A percentile compares a stretch with the other conserved stretches of the same genome.
Conservation (phyloP, 2,888 invertebrate genomes). For the Sesia bembeciformis region DNA sequence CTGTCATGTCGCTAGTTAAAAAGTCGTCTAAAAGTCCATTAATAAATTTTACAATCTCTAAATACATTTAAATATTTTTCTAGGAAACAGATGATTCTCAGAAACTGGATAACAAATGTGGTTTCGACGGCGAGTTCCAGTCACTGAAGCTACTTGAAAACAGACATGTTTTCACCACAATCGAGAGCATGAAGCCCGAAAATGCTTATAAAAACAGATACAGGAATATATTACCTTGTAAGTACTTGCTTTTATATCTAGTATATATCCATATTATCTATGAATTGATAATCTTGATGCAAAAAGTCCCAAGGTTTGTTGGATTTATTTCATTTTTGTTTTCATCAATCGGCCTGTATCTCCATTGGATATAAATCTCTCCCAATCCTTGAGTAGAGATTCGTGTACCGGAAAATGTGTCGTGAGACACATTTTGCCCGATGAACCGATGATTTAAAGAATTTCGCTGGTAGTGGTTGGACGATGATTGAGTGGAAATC, state of each 20-base stretch:
- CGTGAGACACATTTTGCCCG: too few species aligned
- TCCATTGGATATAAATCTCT: too few species aligned
- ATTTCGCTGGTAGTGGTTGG: too few species aligned
- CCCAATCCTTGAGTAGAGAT: too few species aligned
- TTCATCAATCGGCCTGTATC: too few species aligned
- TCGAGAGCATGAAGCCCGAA: conserved; percentile 62
- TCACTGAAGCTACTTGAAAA: conserved; percentile 93
- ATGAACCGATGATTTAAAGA: too few species aligned
- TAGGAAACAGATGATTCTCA: conserved; percentile 35
- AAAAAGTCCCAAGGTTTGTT: too few species aligned
- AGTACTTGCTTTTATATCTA: conserved; percentile 15
- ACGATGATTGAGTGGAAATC: too few species aligned
- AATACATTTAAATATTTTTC: conserved; percentile 1
- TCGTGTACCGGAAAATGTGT: too few species aligned
- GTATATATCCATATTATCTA: too few species aligned
- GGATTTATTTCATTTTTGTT: too few species aligned
- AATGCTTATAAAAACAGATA: conserved; percentile 96
- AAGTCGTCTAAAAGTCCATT: neutral
- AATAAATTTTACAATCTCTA: neutral
- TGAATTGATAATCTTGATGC: too few species aligned
- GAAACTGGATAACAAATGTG: conserved; percentile 28
- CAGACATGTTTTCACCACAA: conserved; percentile 84
- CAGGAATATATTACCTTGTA: conserved; percentile 95
- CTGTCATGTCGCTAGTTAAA: neutral
- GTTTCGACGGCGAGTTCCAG: conserved; percentile 97